phyloP scores from a whole-genome alignment of 2,888 invertebrate species.

The Monopis laevigella region DNA sequence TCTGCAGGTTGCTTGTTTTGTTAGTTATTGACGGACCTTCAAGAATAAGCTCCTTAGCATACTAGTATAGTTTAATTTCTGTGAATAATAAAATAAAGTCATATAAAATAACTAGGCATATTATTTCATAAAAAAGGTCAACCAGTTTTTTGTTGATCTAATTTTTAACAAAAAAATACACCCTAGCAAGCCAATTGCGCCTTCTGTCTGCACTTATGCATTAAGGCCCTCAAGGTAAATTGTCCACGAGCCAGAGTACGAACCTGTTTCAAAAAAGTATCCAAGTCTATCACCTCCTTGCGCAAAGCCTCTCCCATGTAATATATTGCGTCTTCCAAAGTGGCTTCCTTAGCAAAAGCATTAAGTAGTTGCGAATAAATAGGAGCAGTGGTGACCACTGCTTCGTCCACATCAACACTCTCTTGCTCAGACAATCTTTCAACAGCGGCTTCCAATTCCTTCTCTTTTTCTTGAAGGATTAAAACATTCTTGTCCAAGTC shows the following conservation, averaged over 20 bases:
- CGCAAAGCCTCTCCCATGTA: slow-evolving; percentile 96
- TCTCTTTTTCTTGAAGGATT: slow-evolving; percentile 86
- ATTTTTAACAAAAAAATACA: too few relatives aligned
- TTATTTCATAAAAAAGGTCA: too few relatives aligned
- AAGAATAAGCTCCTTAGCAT: too few relatives aligned
- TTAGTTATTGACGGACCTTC: too few relatives aligned
- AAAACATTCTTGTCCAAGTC: slow-evolving; percentile 87
- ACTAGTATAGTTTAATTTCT: too few relatives aligned
- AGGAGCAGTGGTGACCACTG: slow-evolving; percentile 95
- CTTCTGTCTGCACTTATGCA: slow-evolving; percentile 97
- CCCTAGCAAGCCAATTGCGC: slow-evolving; percentile 82
- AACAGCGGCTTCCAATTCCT: slow-evolving; percentile 84
- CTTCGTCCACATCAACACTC: slow-evolving; percentile 93
- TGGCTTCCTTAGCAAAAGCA: slow-evolving; percentile 97
- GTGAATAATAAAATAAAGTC: too few relatives aligned
- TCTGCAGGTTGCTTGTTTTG: too few relatives aligned
- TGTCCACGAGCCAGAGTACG: slow-evolving; percentile 94
- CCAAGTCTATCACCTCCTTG: slow-evolving; percentile 92
- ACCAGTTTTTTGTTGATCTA: too few relatives aligned
- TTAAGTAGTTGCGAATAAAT: slow-evolving; percentile 95
- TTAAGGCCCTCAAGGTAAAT: slow-evolving; percentile 93
- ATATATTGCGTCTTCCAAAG: slow-evolving; percentile 98
- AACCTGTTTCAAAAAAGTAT: slow-evolving; percentile 96
- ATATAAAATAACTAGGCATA: too few relatives aligned
- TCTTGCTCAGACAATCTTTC: slow-evolving; percentile 80